Percentiles rank a stretch among this genome's conserved stretches.
phyloP scores from a whole-genome alignment of 2,888 invertebrate genomes.

The Brenthis ino region DNA sequence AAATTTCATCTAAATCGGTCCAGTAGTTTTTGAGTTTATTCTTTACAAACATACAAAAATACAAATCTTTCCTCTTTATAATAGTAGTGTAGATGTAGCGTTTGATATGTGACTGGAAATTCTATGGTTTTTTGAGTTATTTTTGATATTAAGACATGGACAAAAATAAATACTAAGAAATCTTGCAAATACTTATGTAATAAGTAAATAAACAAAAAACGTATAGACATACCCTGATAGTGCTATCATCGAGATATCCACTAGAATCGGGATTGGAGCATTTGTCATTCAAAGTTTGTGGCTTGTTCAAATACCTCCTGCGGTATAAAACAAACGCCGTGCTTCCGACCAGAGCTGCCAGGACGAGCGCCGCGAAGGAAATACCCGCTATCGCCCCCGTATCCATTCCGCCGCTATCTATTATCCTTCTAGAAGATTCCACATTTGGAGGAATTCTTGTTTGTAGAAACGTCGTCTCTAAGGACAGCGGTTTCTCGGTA shows the following conservation, averaged over 20 bases:
- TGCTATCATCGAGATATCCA: slow-evolving; percentile 93
- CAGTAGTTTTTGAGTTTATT: too few species aligned
- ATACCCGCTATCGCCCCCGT: slow-evolving; percentile 86
- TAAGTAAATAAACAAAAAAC: not conserved
- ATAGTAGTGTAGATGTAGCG: too few species aligned
- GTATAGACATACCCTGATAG: slow-evolving; percentile 84
- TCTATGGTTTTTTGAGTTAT: too few species aligned
- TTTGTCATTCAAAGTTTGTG: slow-evolving; percentile 90
- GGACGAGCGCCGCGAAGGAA: slow-evolving; percentile 85
- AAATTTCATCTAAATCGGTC: too few species aligned
- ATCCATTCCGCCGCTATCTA: slow-evolving; percentile 75
- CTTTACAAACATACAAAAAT: too few species aligned
- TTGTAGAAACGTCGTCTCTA: slow-evolving; percentile 71
- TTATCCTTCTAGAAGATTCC: slow-evolving; percentile 69
- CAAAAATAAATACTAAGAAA: not conserved
- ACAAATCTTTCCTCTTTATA: too few species aligned
- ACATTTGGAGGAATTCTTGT: slow-evolving; percentile 70
- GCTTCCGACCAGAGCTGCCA: slow-evolving; percentile 85
- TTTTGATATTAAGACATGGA: too few species aligned
- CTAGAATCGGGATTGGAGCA: slow-evolving; percentile 93
- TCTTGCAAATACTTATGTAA: not conserved
- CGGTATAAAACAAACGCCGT: slow-evolving; percentile 87
- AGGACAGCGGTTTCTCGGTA: slow-evolving; percentile 71
- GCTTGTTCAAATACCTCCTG: slow-evolving; percentile 89
- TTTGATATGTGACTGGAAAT: too few species aligned